Conservation (phyloP, 2,888 invertebrate species). For the Clanis bilineata region DNA sequence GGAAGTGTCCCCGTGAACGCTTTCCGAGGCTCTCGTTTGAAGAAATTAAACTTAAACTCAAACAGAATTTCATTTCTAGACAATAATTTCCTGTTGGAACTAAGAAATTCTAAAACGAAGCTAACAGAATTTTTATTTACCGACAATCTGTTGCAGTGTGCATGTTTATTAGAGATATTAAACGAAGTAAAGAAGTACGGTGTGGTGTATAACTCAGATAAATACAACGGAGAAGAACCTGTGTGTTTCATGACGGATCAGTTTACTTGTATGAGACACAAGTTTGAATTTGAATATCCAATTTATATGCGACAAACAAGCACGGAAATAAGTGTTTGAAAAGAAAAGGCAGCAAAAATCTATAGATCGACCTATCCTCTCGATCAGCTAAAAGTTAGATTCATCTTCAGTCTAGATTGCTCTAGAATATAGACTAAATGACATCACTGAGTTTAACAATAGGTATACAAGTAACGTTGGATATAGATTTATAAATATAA, state of each 20-base stretch:
- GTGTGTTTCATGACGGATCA: slow-evolving; percentile 58
- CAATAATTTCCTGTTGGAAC: slow-evolving; percentile 62
- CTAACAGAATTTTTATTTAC: slow-evolving; percentile 59
- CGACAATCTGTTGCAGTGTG: slow-evolving; percentile 71
- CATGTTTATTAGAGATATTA: slow-evolving; percentile 57
- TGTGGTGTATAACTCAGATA: slow-evolving; percentile 50
- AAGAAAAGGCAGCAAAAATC: background rate
- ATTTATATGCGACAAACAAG: background rate
- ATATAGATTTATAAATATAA: too few relatives aligned
- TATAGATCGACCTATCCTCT: too few relatives aligned
- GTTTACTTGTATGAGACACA: slow-evolving; percentile 55
- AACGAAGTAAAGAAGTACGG: slow-evolving; percentile 53
- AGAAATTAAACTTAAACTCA: slow-evolving; percentile 56
- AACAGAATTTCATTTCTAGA: slow-evolving; percentile 63
- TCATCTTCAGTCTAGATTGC: too few relatives aligned
- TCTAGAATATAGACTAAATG: too few relatives aligned
- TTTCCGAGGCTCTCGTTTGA: slow-evolving; percentile 53
- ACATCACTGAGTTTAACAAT: too few relatives aligned
- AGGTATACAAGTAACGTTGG: too few relatives aligned
- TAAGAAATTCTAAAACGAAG: slow-evolving; percentile 54
- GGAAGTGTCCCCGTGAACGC: slow-evolving; percentile 53
- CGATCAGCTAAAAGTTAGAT: too few relatives aligned
- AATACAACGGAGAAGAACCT: slow-evolving; percentile 51
- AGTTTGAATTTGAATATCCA: slow-evolving; percentile 10
- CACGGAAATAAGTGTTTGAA: background rate